A percentile compares a stretch with the other conserved stretches of the same genome.
These are phyloP conservation scores for Diadegma fenestrale DNA, from an alignment of 2,888 invertebrate genomes.

Conservation along the genomic window DNA sequence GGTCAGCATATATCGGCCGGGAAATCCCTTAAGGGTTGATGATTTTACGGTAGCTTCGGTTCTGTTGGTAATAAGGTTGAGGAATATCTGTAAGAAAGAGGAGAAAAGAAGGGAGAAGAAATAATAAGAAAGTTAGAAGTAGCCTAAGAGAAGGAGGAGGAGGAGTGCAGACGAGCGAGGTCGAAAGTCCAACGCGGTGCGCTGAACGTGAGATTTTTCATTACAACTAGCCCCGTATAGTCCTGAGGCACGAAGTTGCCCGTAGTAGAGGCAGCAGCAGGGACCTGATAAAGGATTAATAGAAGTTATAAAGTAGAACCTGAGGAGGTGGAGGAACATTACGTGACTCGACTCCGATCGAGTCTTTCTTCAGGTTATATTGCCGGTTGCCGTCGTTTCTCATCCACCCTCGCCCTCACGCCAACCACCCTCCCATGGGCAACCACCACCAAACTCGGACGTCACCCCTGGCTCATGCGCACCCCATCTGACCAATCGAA, in stretches of 20 bases:
- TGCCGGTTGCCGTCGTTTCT: slow-evolving; percentile 84
- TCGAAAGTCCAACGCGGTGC: slow-evolving; percentile 68
- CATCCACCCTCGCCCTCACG: slow-evolving; percentile 78
- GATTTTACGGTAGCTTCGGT: slow-evolving; percentile 20
- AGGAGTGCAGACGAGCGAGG: slow-evolving; percentile 52
- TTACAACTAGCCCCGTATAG: slow-evolving; percentile 71
- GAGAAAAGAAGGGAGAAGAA: slow-evolving; percentile 7
- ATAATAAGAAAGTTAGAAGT: slow-evolving; percentile 64
- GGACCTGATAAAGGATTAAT: slow-evolving; percentile 83
- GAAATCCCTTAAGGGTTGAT: slow-evolving; percentile 6
- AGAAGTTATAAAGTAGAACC: slow-evolving; percentile 85
- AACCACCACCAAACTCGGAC: slow-evolving; percentile 73
- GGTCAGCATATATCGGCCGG: not conserved
- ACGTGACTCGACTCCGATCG: slow-evolving; percentile 85
- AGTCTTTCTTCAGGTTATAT: slow-evolving; percentile 85
- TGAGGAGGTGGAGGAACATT: slow-evolving; percentile 84
- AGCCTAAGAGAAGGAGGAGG: slow-evolving; percentile 9
- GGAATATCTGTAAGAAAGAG: slow-evolving; percentile 29
- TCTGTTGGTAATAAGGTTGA: slow-evolving; percentile 34
- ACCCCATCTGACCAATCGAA: slow-evolving; percentile 85
- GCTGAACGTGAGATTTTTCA: slow-evolving; percentile 74
- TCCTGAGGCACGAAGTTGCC: slow-evolving; percentile 66
- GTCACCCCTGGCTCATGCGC: slow-evolving; percentile 82
- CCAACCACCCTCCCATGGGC: slow-evolving; percentile 69
- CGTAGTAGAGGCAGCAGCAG: slow-evolving; percentile 60